Conservation (phyloP, 2,113 vertebrate genomes). For the Python bivittatus region DNA sequence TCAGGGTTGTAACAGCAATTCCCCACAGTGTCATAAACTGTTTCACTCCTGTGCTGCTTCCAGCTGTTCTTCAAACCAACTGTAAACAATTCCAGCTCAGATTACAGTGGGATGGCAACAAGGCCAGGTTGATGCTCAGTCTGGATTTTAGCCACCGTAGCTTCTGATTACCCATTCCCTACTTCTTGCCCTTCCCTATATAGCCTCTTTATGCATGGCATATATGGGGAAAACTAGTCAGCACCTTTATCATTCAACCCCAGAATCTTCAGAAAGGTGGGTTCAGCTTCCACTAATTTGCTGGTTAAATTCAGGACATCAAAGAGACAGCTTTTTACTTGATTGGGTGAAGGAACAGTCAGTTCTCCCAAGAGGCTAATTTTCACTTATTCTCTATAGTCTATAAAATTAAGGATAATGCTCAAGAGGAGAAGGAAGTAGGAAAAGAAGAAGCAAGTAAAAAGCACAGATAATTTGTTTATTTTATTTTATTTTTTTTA, state of each 20-base stretch:
- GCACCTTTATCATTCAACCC: not conserved
- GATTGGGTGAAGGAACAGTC: too few species aligned
- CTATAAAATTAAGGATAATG: too few species aligned
- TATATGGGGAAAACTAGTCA: not conserved
- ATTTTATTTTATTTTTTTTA: too few species aligned
- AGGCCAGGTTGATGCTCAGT: not conserved
- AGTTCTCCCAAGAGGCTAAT: too few species aligned
- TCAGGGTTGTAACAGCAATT: not conserved
- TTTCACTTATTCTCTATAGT: too few species aligned
- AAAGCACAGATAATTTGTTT: too few species aligned
- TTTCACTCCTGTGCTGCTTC: not conserved
- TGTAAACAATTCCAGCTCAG: not conserved
- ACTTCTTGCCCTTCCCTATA: too few species aligned
- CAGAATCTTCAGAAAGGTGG: not conserved
- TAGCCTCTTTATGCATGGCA: not conserved
- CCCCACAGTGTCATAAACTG: not conserved
- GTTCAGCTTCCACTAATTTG: not conserved
- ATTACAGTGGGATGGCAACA: not conserved
- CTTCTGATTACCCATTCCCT: not conserved
- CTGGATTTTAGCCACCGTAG: not conserved
- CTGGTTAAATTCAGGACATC: not conserved
- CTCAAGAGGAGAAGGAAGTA: too few species aligned
- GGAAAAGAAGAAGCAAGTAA: too few species aligned
- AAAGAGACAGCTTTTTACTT: not conserved
- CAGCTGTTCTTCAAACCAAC: not conserved